phyloP scores from a whole-genome alignment of 2,888 invertebrate species.

The Agriopis leucophaearia region DNA sequence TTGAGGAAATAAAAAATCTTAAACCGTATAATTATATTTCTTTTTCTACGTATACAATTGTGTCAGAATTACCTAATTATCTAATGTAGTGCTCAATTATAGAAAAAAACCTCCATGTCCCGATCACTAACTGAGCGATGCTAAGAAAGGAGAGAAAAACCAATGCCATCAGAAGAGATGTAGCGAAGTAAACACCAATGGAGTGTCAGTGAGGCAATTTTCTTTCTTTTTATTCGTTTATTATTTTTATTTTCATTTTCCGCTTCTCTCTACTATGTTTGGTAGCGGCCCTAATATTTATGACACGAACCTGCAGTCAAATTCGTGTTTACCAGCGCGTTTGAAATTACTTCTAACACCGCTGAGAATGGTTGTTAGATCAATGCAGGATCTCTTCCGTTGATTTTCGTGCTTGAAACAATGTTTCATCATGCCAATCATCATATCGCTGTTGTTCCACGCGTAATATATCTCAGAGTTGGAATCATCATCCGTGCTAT shows the following conservation, averaged over 20 bases:
- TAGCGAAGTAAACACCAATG: too few species aligned
- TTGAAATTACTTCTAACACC: constrained; percentile 66
- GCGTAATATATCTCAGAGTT: constrained; percentile 57
- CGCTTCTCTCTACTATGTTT: background rate
- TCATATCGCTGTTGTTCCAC: constrained; percentile 83
- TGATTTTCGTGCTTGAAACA: constrained; percentile 77
- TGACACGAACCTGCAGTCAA: constrained; percentile 64
- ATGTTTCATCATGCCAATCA: constrained; percentile 81
- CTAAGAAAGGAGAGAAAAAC: too few species aligned
- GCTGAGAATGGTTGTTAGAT: constrained; percentile 59
- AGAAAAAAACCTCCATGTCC: too few species aligned
- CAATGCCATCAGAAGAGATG: too few species aligned
- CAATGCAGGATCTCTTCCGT: constrained; percentile 47
- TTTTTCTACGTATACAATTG: too few species aligned
- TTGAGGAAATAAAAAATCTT: too few species aligned
- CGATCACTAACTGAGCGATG: too few species aligned
- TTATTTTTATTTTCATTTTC: background rate
- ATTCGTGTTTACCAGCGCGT: constrained; percentile 66
- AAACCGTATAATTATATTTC: too few species aligned
- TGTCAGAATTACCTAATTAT: too few species aligned
- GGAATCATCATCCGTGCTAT: constrained; percentile 36
- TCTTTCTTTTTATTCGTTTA: background rate
- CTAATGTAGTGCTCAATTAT: too few species aligned
- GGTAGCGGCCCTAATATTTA: too few species aligned
- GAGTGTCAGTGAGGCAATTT: too few species aligned